Evolutionary conservation across 1,140 invertebrate genomes (phyloP).

Genomic region (Saccostrea cuccullata): DNA sequence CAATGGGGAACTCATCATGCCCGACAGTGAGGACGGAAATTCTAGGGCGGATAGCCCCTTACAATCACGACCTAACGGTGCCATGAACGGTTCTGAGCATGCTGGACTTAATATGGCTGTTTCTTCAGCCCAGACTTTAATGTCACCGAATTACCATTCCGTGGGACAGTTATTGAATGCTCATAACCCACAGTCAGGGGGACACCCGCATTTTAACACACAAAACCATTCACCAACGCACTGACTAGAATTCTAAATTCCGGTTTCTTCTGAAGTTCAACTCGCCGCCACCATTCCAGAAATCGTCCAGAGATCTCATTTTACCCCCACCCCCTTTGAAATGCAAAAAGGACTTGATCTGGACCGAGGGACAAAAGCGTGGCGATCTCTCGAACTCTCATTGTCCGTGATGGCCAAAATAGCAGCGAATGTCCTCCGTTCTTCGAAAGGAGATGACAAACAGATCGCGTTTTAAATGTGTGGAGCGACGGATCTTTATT

Average conservation of each 20-base stretch:
- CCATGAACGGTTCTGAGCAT: slow-evolving; percentile 47
- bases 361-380: neutral
- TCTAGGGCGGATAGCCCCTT: slow-evolving; percentile 51
- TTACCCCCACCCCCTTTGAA: slow-evolving; percentile 10
- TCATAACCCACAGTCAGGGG: slow-evolving; percentile 62
- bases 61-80: slow-evolving; percentile 34
- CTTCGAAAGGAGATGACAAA: neutral
- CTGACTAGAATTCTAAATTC: slow-evolving; percentile 53
- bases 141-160: slow-evolving; percentile 54
- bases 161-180: slow-evolving; percentile 54
- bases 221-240: slow-evolving; percentile 65
- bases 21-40: slow-evolving; percentile 60
- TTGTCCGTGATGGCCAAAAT: neutral
- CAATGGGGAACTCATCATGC: slow-evolving; percentile 73
- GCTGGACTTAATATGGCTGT: slow-evolving; percentile 61
- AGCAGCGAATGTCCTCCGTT: neutral
- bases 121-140: slow-evolving; percentile 48
- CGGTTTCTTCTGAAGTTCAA: neutral
- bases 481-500: neutral
- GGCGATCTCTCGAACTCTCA: neutral
- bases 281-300: slow-evolving; percentile 22
- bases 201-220: slow-evolving; percentile 61
- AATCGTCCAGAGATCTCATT: slow-evolving; percentile 18
- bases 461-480: slow-evolving; percentile 5
- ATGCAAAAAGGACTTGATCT: slow-evolving; percentile 19